Conservation (phyloP, 2,113 vertebrate species). For the Uria lomvia region DNA sequence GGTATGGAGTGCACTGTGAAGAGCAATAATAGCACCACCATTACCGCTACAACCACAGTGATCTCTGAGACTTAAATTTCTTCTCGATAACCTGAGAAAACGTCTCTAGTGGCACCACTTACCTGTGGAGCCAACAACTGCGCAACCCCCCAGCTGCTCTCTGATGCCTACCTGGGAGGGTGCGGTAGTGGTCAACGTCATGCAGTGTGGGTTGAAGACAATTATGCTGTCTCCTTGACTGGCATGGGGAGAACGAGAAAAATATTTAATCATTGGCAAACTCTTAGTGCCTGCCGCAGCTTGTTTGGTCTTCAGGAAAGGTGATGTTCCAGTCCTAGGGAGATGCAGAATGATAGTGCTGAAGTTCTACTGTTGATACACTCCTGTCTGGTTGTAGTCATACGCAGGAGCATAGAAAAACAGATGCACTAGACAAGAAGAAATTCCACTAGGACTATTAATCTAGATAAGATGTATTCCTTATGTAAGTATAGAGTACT, state of each 20-base stretch:
- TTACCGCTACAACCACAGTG: background rate
- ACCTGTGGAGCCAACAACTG: background rate
- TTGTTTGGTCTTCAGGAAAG: background rate
- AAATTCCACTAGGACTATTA: background rate
- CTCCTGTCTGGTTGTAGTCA: background rate
- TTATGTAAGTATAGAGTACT: background rate
- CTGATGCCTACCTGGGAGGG: background rate
- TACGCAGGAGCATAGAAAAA: background rate
- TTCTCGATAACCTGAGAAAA: background rate
- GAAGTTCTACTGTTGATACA: background rate
- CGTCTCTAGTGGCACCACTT: background rate
- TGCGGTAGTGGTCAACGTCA: background rate
- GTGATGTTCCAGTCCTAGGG: background rate
- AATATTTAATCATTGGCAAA: background rate
- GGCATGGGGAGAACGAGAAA: background rate
- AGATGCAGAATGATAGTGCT: background rate
- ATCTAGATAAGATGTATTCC: background rate
- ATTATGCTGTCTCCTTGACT: background rate
- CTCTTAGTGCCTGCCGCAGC: background rate
- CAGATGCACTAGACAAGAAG: background rate
- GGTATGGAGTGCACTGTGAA: background rate
- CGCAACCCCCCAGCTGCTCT: fast-evolving
- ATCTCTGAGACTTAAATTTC: background rate
- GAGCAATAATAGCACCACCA: background rate
- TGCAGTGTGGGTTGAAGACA: background rate